Evolutionary conservation across 2,113 vertebrate species (phyloP).

Genomic region (Pipa parva): DNA sequence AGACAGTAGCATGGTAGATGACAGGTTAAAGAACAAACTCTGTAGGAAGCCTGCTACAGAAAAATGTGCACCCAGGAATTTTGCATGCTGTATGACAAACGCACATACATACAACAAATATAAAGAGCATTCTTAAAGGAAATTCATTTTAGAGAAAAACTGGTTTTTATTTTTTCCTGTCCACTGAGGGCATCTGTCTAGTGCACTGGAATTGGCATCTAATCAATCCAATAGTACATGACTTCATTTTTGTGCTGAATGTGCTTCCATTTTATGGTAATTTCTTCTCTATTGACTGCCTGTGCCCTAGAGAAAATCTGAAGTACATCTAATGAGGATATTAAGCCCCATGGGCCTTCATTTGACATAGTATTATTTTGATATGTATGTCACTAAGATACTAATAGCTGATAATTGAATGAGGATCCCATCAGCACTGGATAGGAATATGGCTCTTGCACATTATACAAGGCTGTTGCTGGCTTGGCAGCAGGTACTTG

Average conservation of each 20-base stretch:
- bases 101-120: not conserved
- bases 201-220: not conserved
- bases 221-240: not conserved
- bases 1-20: too few species aligned
- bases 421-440: not conserved
- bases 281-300: not conserved
- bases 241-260: slow-evolving; percentile 7
- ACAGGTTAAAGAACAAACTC: not conserved
- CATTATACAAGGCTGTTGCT: not conserved
- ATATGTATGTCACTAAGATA: slow-evolving; percentile 7
- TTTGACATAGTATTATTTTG: slow-evolving; percentile 5
- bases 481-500: not conserved
- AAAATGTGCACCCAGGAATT: not conserved
- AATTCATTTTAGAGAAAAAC: not conserved
- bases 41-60: not conserved
- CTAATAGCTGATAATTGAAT: slow-evolving; percentile 23
- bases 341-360: slow-evolving; percentile 1
- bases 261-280: not conserved
- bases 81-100: not conserved
- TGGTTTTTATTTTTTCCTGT: not conserved
- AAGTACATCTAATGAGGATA: slow-evolving; percentile 11
- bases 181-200: not conserved
- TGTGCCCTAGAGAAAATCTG: not conserved
- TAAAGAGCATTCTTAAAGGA: not conserved
- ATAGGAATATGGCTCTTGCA: not conserved